Percentiles rank a stretch among this genome's conserved stretches.
Evolutionary conservation across 2,113 vertebrate species (phyloP).

Genomic region (Dicrurus megarhynchus): DNA sequence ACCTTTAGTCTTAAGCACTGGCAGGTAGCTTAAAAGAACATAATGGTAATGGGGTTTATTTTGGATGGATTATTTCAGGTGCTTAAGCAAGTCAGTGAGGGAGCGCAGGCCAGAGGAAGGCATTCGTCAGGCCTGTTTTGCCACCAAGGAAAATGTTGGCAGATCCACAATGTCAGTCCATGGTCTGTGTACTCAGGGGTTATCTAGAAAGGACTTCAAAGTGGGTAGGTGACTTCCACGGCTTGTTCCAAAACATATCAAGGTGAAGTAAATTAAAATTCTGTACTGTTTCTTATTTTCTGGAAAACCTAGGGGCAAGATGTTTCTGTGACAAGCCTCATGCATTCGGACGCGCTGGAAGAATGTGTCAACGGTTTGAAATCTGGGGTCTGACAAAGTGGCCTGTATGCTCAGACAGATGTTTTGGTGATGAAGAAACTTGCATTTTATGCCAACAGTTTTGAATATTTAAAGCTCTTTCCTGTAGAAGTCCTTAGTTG

Average conservation of each 20-base stretch:
- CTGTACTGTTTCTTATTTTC: neutral
- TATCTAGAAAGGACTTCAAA: neutral
- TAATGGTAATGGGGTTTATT: neutral
- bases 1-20: neutral
- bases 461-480: constrained; percentile 4
- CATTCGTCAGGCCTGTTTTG: neutral
- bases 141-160: neutral
- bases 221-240: neutral
- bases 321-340: neutral
- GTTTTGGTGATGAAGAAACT: neutral
- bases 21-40: neutral
- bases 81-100: neutral
- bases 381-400: neutral
- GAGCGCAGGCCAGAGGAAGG: neutral
- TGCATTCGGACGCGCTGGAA: neutral
- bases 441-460: neutral
- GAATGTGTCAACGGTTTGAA: neutral
- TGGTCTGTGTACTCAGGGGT: neutral
- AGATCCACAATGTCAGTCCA: neutral
- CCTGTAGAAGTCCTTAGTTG: neutral
- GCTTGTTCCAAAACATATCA: neutral
- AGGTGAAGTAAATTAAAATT: neutral
- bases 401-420: neutral
- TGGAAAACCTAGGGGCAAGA: neutral
- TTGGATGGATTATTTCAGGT: neutral